phyloP scores from a whole-genome alignment of 2,888 invertebrate species.

The Drymonia ruficornis region DNA sequence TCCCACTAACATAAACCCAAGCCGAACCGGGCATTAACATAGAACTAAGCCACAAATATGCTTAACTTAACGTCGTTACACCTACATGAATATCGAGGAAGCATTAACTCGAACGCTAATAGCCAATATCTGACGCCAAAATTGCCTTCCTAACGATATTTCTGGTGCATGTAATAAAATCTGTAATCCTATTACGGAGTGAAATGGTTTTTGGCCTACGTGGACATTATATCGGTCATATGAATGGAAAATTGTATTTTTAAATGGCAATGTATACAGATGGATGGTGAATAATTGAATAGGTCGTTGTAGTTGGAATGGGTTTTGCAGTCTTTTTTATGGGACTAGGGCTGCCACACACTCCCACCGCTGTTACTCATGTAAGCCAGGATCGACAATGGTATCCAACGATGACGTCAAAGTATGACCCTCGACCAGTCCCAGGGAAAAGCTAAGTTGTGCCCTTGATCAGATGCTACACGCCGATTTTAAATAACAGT shows the following conservation, averaged over 20 bases:
- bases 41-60: slow-evolving; percentile 61
- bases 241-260: slow-evolving; percentile 32
- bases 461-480: too few relatives aligned
- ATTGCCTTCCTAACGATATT: slow-evolving; percentile 83
- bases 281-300: slow-evolving; percentile 33
- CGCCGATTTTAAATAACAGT: too few relatives aligned
- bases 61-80: slow-evolving; percentile 62
- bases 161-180: slow-evolving; percentile 80
- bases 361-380: too few relatives aligned
- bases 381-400: too few relatives aligned
- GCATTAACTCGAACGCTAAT: slow-evolving; percentile 77
- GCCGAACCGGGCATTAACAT: slow-evolving; percentile 25
- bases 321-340: too few relatives aligned
- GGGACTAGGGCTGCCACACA: too few relatives aligned
- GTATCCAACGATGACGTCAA: too few relatives aligned
- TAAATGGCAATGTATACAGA: slow-evolving; percentile 19
- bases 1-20: background rate
- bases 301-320: slow-evolving; percentile 4
- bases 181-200: slow-evolving; percentile 74
- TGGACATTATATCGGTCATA: slow-evolving; percentile 53
- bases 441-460: too few relatives aligned
- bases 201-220: slow-evolving; percentile 63
- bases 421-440: too few relatives aligned
- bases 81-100: slow-evolving; percentile 74
- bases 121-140: slow-evolving; percentile 82